Evolutionary conservation across 2,888 invertebrate species (phyloP), one percentile per base, ranked within the genome.

Genomic region (Lepidocyrtinus sp.): DNA sequence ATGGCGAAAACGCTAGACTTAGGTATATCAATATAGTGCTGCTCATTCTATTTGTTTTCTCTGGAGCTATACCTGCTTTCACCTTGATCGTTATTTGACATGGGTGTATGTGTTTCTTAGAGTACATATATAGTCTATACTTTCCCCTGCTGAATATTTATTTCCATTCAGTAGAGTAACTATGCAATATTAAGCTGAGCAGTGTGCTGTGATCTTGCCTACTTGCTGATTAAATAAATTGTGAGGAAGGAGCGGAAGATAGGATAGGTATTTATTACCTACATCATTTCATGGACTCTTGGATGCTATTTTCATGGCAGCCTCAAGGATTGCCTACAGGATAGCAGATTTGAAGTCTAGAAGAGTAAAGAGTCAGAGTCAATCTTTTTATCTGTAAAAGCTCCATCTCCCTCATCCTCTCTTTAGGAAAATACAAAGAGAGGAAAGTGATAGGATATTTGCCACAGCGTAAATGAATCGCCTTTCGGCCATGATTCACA

Each of bases 401-500:
- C n/a, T n/a, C n/a, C n/a, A n/a, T n/a, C n/a, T n/a, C n/a, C n/a
- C n/a, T n/a, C n/a, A n/a, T n/a, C n/a, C n/a, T n/a, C n/a, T n/a
- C n/a, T n/a, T n/a, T n/a, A 50, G 50, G 50, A 50, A 36, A 50
- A 50, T 12, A n/a, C 50, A 50, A 12, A 50, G 15, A 50, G 50
- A 15, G 17, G 50, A 50, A 50, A 50, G 17, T 50, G 36, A n/a
- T 50, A 15, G 12, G 50, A 50, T 50, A 50, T 50, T 50, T 50
- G 50, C 50, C 50, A 2, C 2, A 50, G 50, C 2, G 15, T 50
- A 50, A 50, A 50, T 50, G 50, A 50, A 50, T 50, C 17, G 50
- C 50, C 50, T 50, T 50, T 12, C 50, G 50, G 17, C n/a, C 15
- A 50, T 25, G 63, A 24, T 63, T 63, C 63, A 63, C 63, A 26